These are phyloP conservation scores for Chelon auratus DNA, from an alignment of 2,797 vertebrate genomes.

Conservation along the genomic window DNA sequence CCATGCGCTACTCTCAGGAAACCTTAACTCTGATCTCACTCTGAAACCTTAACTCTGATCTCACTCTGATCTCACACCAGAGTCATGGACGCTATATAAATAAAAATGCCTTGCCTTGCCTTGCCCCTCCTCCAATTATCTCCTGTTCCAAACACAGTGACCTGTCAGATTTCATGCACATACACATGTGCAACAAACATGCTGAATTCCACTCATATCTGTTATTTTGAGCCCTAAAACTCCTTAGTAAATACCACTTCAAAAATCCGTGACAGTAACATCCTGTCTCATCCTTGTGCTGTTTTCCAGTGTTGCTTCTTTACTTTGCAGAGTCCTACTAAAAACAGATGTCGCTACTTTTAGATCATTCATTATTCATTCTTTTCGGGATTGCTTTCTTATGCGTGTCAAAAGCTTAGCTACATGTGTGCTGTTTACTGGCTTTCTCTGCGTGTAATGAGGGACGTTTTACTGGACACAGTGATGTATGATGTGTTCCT, in stretches of 20 bases:
- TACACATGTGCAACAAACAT: background rate
- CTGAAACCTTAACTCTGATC: slow-evolving; percentile 45
- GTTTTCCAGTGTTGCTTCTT: slow-evolving; percentile 6
- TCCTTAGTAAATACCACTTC: background rate
- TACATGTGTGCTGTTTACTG: slow-evolving; percentile 55
- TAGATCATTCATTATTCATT: slow-evolving; percentile 25
- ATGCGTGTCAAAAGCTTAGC: slow-evolving; percentile 48
- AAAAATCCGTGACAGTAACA: background rate
- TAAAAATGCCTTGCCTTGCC: too few relatives aligned
- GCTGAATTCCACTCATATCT: slow-evolving; percentile 5
- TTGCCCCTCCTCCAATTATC: slow-evolving; percentile 30
- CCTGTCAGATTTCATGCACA: slow-evolving; percentile 22
- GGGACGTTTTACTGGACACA: slow-evolving; percentile 48
- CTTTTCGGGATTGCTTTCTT: slow-evolving; percentile 41
- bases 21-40: slow-evolving; percentile 39
- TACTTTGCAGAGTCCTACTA: slow-evolving; percentile 6
- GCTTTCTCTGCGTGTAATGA: slow-evolving; percentile 44
- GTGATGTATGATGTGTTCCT: slow-evolving; percentile 58
- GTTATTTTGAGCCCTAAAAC: background rate
- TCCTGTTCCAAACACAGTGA: slow-evolving; percentile 39
- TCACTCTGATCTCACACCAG: too few relatives aligned
- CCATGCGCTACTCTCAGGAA: slow-evolving; percentile 31
- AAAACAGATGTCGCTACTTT: slow-evolving; percentile 49
- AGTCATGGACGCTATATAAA: too few relatives aligned
- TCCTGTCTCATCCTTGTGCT: slow-evolving; percentile 8